Conservation (phyloP, 1,140 invertebrate species). For the Araneus ventricosus region DNA sequence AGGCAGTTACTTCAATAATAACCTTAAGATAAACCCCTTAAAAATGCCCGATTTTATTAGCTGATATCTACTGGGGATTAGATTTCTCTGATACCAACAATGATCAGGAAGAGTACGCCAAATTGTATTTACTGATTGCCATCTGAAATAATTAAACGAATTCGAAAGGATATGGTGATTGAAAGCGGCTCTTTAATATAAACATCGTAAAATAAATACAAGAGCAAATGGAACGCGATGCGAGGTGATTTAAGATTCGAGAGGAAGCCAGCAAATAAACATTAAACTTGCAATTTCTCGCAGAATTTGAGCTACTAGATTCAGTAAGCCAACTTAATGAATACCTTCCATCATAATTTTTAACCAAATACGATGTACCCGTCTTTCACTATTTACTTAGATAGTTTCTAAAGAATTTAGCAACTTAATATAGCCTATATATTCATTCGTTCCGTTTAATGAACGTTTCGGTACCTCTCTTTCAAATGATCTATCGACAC, state of each 20-base stretch:
- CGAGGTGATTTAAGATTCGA: neutral
- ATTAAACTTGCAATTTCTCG: neutral
- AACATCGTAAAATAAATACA: neutral
- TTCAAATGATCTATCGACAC: neutral
- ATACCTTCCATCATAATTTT: conserved; percentile 17
- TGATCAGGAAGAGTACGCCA: neutral
- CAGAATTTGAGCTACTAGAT: neutral
- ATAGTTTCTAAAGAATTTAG: neutral
- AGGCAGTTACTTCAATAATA: neutral
- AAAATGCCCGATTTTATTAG: neutral
- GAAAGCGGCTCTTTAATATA: neutral
- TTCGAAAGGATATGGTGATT: neutral
- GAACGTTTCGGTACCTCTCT: neutral
- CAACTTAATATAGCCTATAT: neutral
- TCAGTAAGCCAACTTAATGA: neutral
- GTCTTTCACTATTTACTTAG: neutral
- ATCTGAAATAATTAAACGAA: neutral
- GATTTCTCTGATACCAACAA: neutral
- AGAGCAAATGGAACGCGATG: neutral
- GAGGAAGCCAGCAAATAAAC: neutral
- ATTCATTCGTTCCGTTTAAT: too few species aligned
- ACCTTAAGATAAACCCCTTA: neutral
- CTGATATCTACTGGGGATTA: neutral
- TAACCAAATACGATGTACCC: neutral
- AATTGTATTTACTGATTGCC: neutral